These are phyloP conservation scores for Strix occidentalis DNA, from an alignment of 2,797 vertebrate species.

Conservation along the genomic window DNA sequence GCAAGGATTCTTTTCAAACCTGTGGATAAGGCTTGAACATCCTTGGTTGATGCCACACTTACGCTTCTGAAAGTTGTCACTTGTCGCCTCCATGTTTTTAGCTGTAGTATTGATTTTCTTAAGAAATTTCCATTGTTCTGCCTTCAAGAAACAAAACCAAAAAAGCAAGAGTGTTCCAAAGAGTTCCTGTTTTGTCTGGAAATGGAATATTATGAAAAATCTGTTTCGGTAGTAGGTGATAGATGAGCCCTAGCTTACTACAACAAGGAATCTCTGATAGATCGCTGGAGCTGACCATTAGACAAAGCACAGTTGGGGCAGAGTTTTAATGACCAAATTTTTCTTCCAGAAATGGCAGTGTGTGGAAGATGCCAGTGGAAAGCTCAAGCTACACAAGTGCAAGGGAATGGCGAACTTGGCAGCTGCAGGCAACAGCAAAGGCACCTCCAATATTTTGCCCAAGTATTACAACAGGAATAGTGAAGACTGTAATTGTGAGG, in stretches of 20 bases:
- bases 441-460: constrained; percentile 83
- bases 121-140: neutral
- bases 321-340: neutral
- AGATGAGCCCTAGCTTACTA: neutral
- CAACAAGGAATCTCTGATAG: neutral
- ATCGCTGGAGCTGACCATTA: neutral
- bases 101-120: neutral
- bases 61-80: neutral
- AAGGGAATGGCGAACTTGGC: constrained; percentile 80
- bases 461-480: constrained; percentile 76
- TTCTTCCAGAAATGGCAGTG: constrained; percentile 92
- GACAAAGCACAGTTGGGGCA: neutral
- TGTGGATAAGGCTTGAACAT: neutral
- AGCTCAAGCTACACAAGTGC: constrained; percentile 90
- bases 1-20: neutral
- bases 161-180: neutral
- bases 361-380: constrained; percentile 89
- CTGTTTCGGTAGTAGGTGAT: neutral
- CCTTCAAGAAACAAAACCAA: neutral
- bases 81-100: neutral
- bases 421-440: constrained; percentile 74
- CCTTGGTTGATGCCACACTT: neutral
- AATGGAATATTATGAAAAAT: neutral
- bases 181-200: neutral
- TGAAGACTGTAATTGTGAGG: constrained; percentile 81